These are phyloP conservation scores for Triplophysa rosa DNA, from an alignment of 2,113 vertebrate species.

Conservation along the genomic window DNA sequence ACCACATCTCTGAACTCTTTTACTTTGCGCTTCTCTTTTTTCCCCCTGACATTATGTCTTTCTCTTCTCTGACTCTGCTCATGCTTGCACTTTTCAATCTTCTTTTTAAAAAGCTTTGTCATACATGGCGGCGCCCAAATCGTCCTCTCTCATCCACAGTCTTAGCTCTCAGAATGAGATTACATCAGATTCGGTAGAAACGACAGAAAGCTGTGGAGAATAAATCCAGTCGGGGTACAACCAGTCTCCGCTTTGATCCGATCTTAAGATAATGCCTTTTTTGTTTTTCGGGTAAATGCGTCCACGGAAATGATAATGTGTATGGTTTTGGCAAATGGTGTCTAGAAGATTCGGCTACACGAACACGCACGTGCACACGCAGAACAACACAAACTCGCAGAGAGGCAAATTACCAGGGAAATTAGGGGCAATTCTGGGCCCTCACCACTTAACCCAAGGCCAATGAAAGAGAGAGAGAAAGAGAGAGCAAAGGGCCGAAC, in stretches of 20 bases:
- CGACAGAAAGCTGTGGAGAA: neutral
- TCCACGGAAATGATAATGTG: neutral
- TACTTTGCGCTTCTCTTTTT: neutral
- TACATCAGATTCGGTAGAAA: conserved; percentile 25
- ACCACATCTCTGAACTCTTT: conserved; percentile 1
- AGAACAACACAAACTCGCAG: conserved; percentile 16
- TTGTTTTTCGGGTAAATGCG: neutral
- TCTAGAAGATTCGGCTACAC: neutral
- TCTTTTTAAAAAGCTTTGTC: conserved; percentile 10
- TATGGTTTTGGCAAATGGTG: neutral
- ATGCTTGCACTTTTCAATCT: neutral
- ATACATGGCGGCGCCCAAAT: conserved; percentile 8
- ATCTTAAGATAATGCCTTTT: conserved; percentile 14
- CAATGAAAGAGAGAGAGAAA: conserved; percentile 45
- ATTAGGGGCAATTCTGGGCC: conserved; percentile 45
- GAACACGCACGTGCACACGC: neutral
- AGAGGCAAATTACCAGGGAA: conserved; percentile 28
- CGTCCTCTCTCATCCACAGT: neutral
- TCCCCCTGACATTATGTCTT: too few species aligned
- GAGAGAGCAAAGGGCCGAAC: conserved; percentile 28
- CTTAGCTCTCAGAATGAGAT: conserved; percentile 13
- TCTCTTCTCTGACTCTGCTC: neutral
- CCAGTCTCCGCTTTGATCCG: neutral
- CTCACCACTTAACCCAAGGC: conserved; percentile 43
- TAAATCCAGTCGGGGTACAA: conserved; percentile 12